Evolutionary conservation across 2,888 invertebrate genomes (phyloP), one percentile per base, ranked within the genome.

Genomic region (Sminthurinus aureus): DNA sequence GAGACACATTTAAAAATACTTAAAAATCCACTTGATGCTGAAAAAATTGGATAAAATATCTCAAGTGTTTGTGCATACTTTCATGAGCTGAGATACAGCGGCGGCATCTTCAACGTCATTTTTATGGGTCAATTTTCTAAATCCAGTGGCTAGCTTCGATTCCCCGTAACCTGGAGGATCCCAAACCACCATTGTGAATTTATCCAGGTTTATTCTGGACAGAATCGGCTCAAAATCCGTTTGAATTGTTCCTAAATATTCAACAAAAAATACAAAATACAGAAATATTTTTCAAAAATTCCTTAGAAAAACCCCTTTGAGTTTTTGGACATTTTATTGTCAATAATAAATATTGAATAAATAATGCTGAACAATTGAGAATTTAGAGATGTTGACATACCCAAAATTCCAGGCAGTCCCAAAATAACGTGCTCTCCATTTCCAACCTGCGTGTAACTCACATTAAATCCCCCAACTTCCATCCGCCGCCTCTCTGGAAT

Each of bases 181-280:
- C 95, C 95, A 95, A 0, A 93, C 94, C 12, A 94, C 90, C 52
- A 94, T 86, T 0, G 93, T 94, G 86, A 94, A 93, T 89, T 93
- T 92, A 2, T 92, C 90, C 85, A 90, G 91, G 89, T 94, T 91
- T 58, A 96, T 91, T 88, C 87, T 91, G 81, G 86, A 90, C 84
- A 89, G 89, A 88, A 88, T 50, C n/a, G 79, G 79, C 18, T 26
- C 79, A 69, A 79, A 79, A 22, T 79, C 79, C 15, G 67, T 38
- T n/a, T 79, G 66, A 38, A 79, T 69, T n/a, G 71, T 26, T n/a
- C 79, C 79, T 79, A 13, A 8, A 52, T 13, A 52, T 52, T 8
- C 13, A 13, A 52, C 8, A 52, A 8, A 8, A 52, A n/a, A n/a
- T n/a, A n/a, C n/a, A n/a, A n/a, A n/a, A n/a, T n/a, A n/a, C n/a